These are phyloP conservation scores for Lycorma delicatula DNA, from an alignment of 1,140 invertebrate species.

Conservation along the genomic window DNA sequence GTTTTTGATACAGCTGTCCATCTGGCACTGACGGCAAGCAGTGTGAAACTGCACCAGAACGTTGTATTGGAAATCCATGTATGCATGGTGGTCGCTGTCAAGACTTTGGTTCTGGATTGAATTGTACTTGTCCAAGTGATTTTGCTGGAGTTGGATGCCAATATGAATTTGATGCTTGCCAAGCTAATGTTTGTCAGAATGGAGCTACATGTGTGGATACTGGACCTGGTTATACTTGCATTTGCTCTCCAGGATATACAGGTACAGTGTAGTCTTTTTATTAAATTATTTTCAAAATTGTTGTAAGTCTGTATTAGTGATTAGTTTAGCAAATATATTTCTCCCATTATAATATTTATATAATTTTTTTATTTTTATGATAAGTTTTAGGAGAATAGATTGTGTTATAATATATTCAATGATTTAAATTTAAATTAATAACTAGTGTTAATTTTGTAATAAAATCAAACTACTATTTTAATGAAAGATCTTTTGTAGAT, in stretches of 20 bases:
- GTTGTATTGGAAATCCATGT: constrained; percentile 92
- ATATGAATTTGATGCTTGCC: constrained; percentile 88
- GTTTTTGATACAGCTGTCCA: constrained; percentile 55
- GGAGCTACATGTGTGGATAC: constrained; percentile 84
- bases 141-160: constrained; percentile 85
- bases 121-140: constrained; percentile 82
- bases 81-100: constrained; percentile 91
- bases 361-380: no score
- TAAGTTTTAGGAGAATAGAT: no score
- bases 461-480: no score
- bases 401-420: no score
- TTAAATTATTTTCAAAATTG: not conserved
- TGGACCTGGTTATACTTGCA: constrained; percentile 73
- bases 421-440: no score
- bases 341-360: no score
- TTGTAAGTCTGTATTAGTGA: no score
- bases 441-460: no score
- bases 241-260: constrained; percentile 76
- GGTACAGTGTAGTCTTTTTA: constrained; percentile 37
- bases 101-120: constrained; percentile 89
- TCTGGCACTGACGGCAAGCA: constrained; percentile 90
- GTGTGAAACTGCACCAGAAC: constrained; percentile 89
- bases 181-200: constrained; percentile 79
- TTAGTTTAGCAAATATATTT: no score
- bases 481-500: no score